Evolutionary conservation across 1,140 invertebrate genomes (phyloP).

Genomic region (Sipha flava): DNA sequence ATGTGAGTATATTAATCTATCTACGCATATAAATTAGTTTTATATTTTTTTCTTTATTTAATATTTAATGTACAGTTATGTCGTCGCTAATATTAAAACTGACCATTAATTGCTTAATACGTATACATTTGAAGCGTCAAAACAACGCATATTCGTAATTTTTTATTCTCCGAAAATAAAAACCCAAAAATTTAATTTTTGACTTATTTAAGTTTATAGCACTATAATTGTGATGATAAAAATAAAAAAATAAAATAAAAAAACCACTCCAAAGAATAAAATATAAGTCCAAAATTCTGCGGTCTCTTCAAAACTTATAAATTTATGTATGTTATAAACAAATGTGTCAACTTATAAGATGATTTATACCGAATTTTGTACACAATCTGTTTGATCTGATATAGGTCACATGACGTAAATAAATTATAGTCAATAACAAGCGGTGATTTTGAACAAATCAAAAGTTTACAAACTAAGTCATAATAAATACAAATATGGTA

Average conservation of each 20-base stretch:
- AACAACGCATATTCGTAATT: not conserved
- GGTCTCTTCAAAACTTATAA: not conserved
- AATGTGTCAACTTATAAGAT: not conserved
- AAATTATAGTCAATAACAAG: no score
- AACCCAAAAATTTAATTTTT: not conserved
- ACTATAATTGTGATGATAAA: no score
- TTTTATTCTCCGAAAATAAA: not conserved
- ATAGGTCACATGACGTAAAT: no score
- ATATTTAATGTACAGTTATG: not conserved
- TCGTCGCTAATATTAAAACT: not conserved
- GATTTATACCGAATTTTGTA: no score
- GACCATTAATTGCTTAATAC: not conserved
- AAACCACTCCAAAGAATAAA: not conserved
- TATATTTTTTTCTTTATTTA: not conserved
- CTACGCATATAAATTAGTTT: not conserved
- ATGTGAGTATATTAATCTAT: not conserved
- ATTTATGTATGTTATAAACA: not conserved
- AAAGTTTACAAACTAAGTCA: no score
- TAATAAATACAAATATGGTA: no score
- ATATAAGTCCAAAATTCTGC: not conserved
- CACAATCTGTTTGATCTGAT: no score
- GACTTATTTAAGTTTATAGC: not conserved
- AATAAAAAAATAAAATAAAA: not conserved
- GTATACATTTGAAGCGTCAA: not conserved
- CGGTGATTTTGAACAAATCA: no score